Base-by-base conservation (phyloP, 1,140 invertebrate genomes). In the Bombyx mandarina region DNA sequence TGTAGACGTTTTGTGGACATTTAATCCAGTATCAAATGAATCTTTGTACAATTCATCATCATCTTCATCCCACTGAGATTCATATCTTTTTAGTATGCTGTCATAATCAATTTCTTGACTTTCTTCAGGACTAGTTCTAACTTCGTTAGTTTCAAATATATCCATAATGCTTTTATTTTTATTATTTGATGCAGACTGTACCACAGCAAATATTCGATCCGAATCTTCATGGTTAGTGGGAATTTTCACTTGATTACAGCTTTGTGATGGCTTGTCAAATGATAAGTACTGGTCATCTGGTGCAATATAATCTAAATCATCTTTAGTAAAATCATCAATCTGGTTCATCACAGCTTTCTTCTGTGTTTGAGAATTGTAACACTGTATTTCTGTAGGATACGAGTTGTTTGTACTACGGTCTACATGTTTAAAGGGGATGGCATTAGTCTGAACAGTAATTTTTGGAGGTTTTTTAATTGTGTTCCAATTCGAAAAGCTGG, bases 21-120 rank as follows among this genome's bases (percentile, higher is more conserved):
- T 3, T 35, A 35, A 35, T 35, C 26, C 26, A 35, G 26, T 35
- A 35, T 35, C 26, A 65, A 77, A 77, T 52, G 74, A 58, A 56
- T 75, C 73, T 73, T 76, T 82, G 62, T 89, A 89, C 26, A 89
- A 73, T 60, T 75, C 86, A 61, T 89, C 88, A 66, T 89, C 86
- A 60, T 88, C 86, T 57, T 79, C 80, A 73, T 88, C 78, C 85
- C 85, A 88, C 43, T 74, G 62, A 54, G 62, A 67, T 61, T 79
- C 75, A 65, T 77, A 80, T n/a, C 52, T 65, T 77, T 77, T 82
- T 48, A 61, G 61, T 22, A 69, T 56, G 69, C 58, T 67, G 43
- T 77, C 66, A 69, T 62, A 74, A 57, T 82, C 74, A 8, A 71
- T 55, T 51, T 79, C 68, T 64, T 75, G 69, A 12, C 59, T 60